Base-by-base conservation (phyloP, 2,113 vertebrate genomes). In the cattle (Bos taurus) region DNA sequence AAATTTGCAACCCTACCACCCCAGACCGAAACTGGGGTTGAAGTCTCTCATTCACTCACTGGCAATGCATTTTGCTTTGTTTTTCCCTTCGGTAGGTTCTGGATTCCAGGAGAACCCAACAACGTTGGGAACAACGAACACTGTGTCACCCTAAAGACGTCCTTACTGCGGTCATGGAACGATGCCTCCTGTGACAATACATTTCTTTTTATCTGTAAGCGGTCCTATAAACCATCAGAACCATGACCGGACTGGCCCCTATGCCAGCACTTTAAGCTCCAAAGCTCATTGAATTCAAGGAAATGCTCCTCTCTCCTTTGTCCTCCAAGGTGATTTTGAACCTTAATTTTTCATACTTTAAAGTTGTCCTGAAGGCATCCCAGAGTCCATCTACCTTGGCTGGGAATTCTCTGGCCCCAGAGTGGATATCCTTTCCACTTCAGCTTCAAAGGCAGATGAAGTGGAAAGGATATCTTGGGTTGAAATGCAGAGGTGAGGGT, bases 81-180 rank as follows among this genome's bases (percentile, higher is more conserved):
- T 77, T 77, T 26, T 26, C 25, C 23, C 19, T 67, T 74, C 26
- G n/a, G 3, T 50, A 97, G 98, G 78, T 98, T 94, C 96, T 98
- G 98, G 97, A 89, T 91, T 48, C 97, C 98, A 33, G 97, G 97
- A 5, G 97, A 98, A 8, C 98, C 97, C 91, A 98, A 96, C 74
- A 98, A 98, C 57, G 0, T 0, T 0, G 83, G 25, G 7, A 95
- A 56, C 91, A 95, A 84, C 6, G 97, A 98, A 82, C 97, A 97
- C 46, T 98, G 96, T 84, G 96, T 0, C 26, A 28, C 17, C 54
- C 36, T 98, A 82, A 96, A 1, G 11, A 1, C 0, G 0, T 4
- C 28, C 23, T 86, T 86, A 0, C 88, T 88, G n/a, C 67, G 2
- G 89, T 95, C 93, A 25, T 98, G 97, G 97, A 98, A 98, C 30